Evolutionary conservation across 2,797 vertebrate species (phyloP).

Genomic region (Dicrostonyx torquatus): DNA sequence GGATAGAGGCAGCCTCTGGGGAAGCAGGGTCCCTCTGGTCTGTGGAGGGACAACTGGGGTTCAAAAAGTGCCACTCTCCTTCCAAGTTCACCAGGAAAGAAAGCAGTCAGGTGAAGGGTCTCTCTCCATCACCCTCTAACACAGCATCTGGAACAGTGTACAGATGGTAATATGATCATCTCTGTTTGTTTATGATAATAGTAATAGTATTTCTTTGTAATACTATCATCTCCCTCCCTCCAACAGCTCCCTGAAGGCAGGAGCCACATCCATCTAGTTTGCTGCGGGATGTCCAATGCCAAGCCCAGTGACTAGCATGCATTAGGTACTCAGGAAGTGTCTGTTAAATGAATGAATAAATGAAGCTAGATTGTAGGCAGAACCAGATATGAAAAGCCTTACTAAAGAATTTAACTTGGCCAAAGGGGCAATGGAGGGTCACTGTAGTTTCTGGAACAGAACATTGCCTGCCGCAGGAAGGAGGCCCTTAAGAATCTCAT

Average conservation of each 20-base stretch:
- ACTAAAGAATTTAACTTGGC: slow-evolving; percentile 57
- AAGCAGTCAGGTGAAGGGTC: not conserved
- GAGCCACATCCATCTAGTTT: not conserved
- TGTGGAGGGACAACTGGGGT: not conserved
- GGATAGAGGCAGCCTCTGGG: not conserved
- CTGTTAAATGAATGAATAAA: slow-evolving; percentile 35
- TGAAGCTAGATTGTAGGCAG: slow-evolving; percentile 32
- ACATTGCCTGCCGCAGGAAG: not conserved
- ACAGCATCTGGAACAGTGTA: not conserved
- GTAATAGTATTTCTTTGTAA: slow-evolving; percentile 23
- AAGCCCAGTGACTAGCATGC: not conserved
- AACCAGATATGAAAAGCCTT: slow-evolving; percentile 30
- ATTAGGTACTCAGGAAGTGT: slow-evolving; percentile 40
- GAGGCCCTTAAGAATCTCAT: slow-evolving; percentile 33
- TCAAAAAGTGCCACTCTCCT: not conserved
- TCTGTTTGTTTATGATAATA: slow-evolving; percentile 38
- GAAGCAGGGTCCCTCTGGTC: not conserved
- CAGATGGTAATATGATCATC: slow-evolving; percentile 13
- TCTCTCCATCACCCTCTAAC: not conserved
- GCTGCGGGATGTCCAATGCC: not conserved
- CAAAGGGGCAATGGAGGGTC: not conserved
- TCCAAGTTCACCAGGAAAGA: not conserved
- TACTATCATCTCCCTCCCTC: not conserved
- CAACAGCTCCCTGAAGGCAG: not conserved
- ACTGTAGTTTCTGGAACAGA: slow-evolving; percentile 50